Base-by-base conservation (phyloP, 1,140 invertebrate species). In the Drosophila eugracilis region DNA sequence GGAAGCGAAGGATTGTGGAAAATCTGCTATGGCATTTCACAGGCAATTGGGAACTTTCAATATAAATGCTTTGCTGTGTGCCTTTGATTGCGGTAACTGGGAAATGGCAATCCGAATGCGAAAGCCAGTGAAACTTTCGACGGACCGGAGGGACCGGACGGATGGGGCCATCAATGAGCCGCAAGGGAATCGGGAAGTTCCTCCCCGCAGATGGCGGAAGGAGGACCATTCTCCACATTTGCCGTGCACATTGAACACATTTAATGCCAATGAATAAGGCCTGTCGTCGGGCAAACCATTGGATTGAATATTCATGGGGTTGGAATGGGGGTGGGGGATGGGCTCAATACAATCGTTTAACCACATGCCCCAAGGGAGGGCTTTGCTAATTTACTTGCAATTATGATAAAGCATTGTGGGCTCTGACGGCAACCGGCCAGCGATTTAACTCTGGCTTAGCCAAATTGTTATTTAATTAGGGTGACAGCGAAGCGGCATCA, bases 351-450 rank as follows among this genome's bases (percentile, higher is more conserved):
- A 62, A 55, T 17, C 50, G 50, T 28, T 58, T 58, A 57, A 3
- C 37, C 28, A 37, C 41, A 28, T 47, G 32, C 17, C 75, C 37
- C 45, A 4, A 19, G 70, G 59, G 45, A 42, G 22, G 42, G 37
- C 42, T 75, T 75, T 74, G 63, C 77, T 75, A 83, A 79, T 79
- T 83, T 42, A 70, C 42, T 42, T 67, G 74, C 67, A 81, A 77
- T 81, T 63, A 74, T 53, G 45, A 42, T 47, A 32, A 39, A 37
- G 19, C 48, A 22, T 50, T 30, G 34, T 15, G 30, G 22, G 3
- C 9, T 15, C 7, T 15, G 41, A 39, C 49, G 22, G 45, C 44
- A 70, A 67, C 19, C 32, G 49, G 69, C 14, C 60, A 28, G 39
- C 39, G 55, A 26, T 66, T 70, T 57, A 57, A 48, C 24, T n/a